Base-by-base conservation (phyloP, 2,797 vertebrate genomes). In the Erethizon dorsatum region DNA sequence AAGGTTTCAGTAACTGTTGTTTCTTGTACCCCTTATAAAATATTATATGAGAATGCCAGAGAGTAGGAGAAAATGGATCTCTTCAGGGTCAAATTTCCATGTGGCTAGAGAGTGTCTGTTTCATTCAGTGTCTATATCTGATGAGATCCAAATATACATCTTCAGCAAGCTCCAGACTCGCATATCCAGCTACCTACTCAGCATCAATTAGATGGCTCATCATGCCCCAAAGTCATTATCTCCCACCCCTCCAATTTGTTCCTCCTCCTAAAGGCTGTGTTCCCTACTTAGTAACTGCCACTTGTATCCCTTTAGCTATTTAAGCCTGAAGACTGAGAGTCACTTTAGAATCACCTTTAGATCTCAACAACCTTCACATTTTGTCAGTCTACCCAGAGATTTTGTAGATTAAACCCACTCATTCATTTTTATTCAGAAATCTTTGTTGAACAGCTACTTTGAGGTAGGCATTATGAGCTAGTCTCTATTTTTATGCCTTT, bases 391-490 rank as follows among this genome's bases (percentile, higher is more conserved):
- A 17, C 17, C 14, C 5, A 69, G 77, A 90, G 71, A 47, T 9
- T 80, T 56, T 33, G 1, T 78, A 73, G 75, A 77, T 52, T 45
- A 17, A 88, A 84, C 31, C 17, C 20, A 52, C 75, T 80, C 31
- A 37, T 91, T 91, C 86, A 52, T 88, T 89, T 91, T 95, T 56
- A 94, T 79, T 28, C 11, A 59, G 18, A 86, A 75, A 33, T 83
- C 80, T 67, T 77, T 92, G 22, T 73, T 50, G 65, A 92, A 47
- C 26, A 83, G 45, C 59, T 77, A 22, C 65, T 41, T 22, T 78
- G n/a, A 73, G 31, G 2, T 31, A 78, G 41, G 13, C 56, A 67
- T 11, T 33, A 24, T 6, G 26, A 41, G 65, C 20, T 20, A 24
- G 37, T 24, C 26, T 56, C 26, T 15, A 0, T 75, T 14, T 85